Evolutionary conservation across 2,113 vertebrate genomes (phyloP).

Genomic region (Carassius gibelio): DNA sequence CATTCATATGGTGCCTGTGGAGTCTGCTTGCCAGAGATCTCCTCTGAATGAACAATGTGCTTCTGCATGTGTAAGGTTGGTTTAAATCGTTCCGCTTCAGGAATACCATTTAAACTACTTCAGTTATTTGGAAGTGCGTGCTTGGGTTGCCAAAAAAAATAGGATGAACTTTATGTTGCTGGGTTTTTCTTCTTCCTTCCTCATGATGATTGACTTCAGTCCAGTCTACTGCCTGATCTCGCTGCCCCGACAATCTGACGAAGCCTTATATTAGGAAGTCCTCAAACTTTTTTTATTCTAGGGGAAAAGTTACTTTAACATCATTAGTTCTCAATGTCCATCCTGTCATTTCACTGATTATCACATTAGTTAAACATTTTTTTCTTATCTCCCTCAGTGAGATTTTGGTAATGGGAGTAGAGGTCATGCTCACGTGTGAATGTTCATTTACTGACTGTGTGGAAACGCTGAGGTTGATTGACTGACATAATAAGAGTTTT

Average conservation of each 20-base stretch:
- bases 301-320: conserved; percentile 26
- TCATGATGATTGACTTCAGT: conserved; percentile 23
- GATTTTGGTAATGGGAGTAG: conserved; percentile 72
- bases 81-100: conserved; percentile 19
- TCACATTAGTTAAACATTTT: conserved; percentile 59
- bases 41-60: neutral
- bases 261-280: conserved; percentile 77
- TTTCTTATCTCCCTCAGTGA: conserved; percentile 49
- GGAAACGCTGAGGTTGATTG: neutral
- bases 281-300: conserved; percentile 34
- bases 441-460: conserved; percentile 14
- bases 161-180: conserved; percentile 23
- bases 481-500: neutral
- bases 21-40: conserved; percentile 16
- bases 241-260: conserved; percentile 65
- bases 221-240: conserved; percentile 76
- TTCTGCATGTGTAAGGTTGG: conserved; percentile 22
- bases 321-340: conserved; percentile 6
- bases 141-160: neutral
- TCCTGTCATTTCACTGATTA: conserved; percentile 49
- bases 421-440: conserved; percentile 27
- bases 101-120: conserved; percentile 20
- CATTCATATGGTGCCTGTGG: conserved; percentile 14
- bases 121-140: conserved; percentile 29
- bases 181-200: conserved; percentile 10